phyloP scores from a whole-genome alignment of 2,797 vertebrate species.

The Cyclura pinguis region DNA sequence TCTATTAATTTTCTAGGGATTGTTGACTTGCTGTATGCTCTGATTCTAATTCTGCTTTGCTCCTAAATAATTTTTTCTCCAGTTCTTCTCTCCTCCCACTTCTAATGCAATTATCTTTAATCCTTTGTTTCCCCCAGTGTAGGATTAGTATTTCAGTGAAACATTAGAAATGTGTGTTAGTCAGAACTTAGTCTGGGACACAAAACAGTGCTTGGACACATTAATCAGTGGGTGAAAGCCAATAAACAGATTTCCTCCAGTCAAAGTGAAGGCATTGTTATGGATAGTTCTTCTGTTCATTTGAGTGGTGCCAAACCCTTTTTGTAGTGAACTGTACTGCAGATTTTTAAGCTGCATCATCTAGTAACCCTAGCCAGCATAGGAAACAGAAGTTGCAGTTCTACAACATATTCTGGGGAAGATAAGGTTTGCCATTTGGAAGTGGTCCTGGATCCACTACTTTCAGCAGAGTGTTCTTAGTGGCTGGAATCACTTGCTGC shows the following conservation, averaged over 20 bases:
- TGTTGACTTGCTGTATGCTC: not conserved
- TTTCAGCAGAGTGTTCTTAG: too few species aligned
- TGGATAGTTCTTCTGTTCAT: too few species aligned
- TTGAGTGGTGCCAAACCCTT: not conserved
- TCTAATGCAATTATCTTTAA: constrained; percentile 10
- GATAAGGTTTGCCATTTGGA: too few species aligned
- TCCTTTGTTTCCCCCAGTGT: not conserved
- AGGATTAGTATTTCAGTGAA: not conserved
- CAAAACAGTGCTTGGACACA: not conserved
- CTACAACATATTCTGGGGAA: too few species aligned
- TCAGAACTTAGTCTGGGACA: not conserved
- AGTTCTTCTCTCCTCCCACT: not conserved
- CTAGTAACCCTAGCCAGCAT: too few species aligned
- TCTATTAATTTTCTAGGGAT: accelerated
- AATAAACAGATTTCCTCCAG: not conserved
- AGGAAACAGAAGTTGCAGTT: too few species aligned
- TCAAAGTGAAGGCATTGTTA: not conserved
- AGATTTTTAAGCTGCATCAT: too few species aligned
- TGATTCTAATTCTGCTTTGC: not conserved
- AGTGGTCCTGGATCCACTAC: too few species aligned
- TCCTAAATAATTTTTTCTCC: not conserved
- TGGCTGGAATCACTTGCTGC: too few species aligned
- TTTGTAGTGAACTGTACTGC: not conserved
- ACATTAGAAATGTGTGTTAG: not conserved
- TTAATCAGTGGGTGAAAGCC: not conserved